phyloP scores from a whole-genome alignment of 1,140 invertebrate species.

The Drosophila leontia region DNA sequence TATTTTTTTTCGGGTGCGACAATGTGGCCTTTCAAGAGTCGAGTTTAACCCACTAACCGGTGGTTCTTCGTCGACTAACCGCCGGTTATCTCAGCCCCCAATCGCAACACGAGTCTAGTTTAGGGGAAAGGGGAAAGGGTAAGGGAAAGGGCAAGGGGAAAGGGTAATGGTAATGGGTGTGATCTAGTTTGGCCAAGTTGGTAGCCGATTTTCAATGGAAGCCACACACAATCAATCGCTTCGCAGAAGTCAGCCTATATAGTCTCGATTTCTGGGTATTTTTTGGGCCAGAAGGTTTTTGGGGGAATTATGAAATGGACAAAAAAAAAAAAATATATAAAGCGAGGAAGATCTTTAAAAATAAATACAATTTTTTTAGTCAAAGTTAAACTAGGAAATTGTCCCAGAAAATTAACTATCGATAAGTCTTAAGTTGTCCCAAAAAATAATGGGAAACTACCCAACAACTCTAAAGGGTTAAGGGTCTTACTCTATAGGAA shows the following conservation, averaged over 20 bases:
- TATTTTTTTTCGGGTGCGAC: slow-evolving; percentile 57
- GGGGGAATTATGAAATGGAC: not conserved
- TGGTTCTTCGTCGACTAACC: slow-evolving; percentile 14
- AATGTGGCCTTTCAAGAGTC: slow-evolving; percentile 32
- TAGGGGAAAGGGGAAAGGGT: not conserved
- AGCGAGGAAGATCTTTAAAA: too few relatives aligned
- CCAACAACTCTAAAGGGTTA: too few relatives aligned
- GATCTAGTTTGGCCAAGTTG: slow-evolving; percentile 25
- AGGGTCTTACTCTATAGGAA: too few relatives aligned
- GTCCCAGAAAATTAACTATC: too few relatives aligned
- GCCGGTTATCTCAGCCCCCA: slow-evolving; percentile 7
- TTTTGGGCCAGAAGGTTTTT: not conserved
- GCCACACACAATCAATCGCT: slow-evolving; percentile 49
- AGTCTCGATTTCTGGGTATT: slow-evolving; percentile 27
- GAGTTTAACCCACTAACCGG: slow-evolving; percentile 43
- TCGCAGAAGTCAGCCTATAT: slow-evolving; percentile 27
- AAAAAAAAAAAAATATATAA: too few relatives aligned
- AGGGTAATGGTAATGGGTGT: slow-evolving; percentile 3
- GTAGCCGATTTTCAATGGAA: slow-evolving; percentile 54
- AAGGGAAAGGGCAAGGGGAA: not conserved
- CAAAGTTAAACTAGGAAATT: too few relatives aligned
- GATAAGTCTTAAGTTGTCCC: too few relatives aligned
- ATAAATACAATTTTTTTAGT: too few relatives aligned
- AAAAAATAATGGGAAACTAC: too few relatives aligned
- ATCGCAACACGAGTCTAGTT: slow-evolving; percentile 30